Evolutionary conservation across 2,797 vertebrate species (phyloP).

Genomic region (Melanotaenia pygmaea): DNA sequence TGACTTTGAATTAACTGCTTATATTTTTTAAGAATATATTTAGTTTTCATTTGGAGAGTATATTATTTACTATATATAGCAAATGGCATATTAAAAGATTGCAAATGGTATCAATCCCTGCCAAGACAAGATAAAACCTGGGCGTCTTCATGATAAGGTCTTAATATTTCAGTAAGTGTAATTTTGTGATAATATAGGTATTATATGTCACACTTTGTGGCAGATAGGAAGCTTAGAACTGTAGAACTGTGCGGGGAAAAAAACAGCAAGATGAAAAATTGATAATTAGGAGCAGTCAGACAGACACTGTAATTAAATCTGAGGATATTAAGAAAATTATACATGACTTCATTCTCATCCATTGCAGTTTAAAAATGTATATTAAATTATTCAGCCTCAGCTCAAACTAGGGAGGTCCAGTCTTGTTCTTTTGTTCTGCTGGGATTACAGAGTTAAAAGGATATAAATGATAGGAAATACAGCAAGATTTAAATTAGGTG

Average conservation of each 20-base stretch:
- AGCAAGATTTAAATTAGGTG: slow-evolving; percentile 71
- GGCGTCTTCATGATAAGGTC: slow-evolving; percentile 1
- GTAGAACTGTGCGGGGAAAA: slow-evolving; percentile 13
- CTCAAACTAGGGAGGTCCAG: slow-evolving; percentile 47
- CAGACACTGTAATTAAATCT: slow-evolving; percentile 60
- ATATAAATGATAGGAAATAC: slow-evolving; percentile 69
- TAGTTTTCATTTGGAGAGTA: neutral
- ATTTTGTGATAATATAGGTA: slow-evolving; percentile 37
- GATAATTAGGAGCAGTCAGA: slow-evolving; percentile 58
- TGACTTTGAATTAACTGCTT: too few relatives aligned
- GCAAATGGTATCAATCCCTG: neutral
- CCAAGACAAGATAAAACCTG: neutral
- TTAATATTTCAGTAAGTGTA: slow-evolving; percentile 42
- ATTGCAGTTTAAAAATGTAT: slow-evolving; percentile 46
- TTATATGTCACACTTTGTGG: slow-evolving; percentile 17
- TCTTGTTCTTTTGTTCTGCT: slow-evolving; percentile 54
- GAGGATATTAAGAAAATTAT: slow-evolving; percentile 68
- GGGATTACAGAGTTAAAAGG: slow-evolving; percentile 57
- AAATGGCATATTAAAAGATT: neutral
- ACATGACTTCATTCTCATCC: slow-evolving; percentile 53
- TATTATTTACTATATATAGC: neutral
- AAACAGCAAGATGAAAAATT: slow-evolving; percentile 29
- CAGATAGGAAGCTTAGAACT: slow-evolving; percentile 16
- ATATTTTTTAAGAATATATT: neutral
- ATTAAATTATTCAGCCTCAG: slow-evolving; percentile 71